Evolutionary conservation across 2,113 vertebrate genomes (phyloP), one percentile per base, ranked within the genome.

Genomic region (Struthio camelus): DNA sequence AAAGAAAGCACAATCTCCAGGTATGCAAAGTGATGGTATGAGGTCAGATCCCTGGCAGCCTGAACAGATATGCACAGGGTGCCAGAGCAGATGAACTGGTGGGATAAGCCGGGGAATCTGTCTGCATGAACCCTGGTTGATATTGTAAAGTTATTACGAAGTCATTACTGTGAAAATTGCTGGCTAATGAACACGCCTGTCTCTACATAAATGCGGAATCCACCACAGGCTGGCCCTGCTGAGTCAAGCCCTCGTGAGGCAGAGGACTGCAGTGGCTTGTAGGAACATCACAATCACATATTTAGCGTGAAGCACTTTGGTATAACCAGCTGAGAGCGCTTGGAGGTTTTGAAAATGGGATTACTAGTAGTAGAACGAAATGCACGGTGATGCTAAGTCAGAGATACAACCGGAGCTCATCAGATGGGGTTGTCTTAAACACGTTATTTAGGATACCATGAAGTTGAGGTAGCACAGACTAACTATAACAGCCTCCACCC

Each of bases 31-130:
- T 22, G 51, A 80, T 0, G 1, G 77, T 2, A 86, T 59, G 59
- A 85, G 40, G 17, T 12, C 65, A 92, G 34, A 14, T 86, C 27
- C 59, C 53, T 11, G 2, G 69, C 50, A 93, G 73, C 32, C 20
- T 1, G 0, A 76, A 44, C 1, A 8, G 50, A n/a, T 23, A 72
- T 19, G 5, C 19, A 8, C 3, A 42, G 36, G 18, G 30, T 62
- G 22, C 32, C 77, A 76, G 54, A 34, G 50, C 66, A 95, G 62
- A 42, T 53, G 65, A 73, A 65, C 11, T 2, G 0, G 13, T 18
- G 23, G 32, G 56, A 32, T 20, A 82, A 32, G 25, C 9, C 64
- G 36, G 4, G 51, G 11, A 64, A 50, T 62, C 38, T 78, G 23
- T 23, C 69, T 81, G 9, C 0, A 0, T 5, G 50, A 81, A 53